These are phyloP conservation scores for Drosophila falleni DNA, from an alignment of 2,888 invertebrate species.

Conservation along the genomic window DNA sequence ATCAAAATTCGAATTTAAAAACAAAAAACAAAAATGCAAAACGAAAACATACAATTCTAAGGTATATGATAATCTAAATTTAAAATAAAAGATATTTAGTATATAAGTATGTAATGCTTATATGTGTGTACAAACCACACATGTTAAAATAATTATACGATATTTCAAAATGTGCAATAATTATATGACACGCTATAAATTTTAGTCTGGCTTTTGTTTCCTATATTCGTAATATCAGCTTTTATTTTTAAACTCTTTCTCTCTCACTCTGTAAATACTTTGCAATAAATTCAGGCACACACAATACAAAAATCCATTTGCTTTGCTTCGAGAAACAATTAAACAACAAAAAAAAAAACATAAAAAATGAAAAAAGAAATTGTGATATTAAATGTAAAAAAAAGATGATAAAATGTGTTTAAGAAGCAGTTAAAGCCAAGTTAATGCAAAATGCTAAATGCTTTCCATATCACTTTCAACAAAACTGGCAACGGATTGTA, in stretches of 20 bases:
- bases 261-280: conserved; percentile 57
- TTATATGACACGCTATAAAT: conserved; percentile 73
- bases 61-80: conserved; percentile 56
- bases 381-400: conserved; percentile 78
- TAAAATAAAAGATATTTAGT: conserved; percentile 33
- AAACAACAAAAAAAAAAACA: conserved; percentile 36
- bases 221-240: conserved; percentile 67
- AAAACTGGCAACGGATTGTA: conserved; percentile 62
- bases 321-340: conserved; percentile 60
- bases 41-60: conserved; percentile 51
- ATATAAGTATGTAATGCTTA: conserved; percentile 38
- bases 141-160: conserved; percentile 39
- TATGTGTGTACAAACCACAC: conserved; percentile 34
- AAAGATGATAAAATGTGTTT: conserved; percentile 44
- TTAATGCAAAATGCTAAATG: conserved; percentile 56
- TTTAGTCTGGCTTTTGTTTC: conserved; percentile 77
- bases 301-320: conserved; percentile 48
- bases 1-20: conserved; percentile 84
- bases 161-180: conserved; percentile 73
- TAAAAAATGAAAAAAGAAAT: conserved; percentile 66
- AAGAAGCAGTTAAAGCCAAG: conserved; percentile 44
- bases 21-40: conserved; percentile 44
- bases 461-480: conserved; percentile 75
- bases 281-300: conserved; percentile 46
- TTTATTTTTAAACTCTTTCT: conserved; percentile 34